These are phyloP conservation scores for Falcunculus frontatus DNA, from an alignment of 2,113 vertebrate genomes.

Conservation along the genomic window DNA sequence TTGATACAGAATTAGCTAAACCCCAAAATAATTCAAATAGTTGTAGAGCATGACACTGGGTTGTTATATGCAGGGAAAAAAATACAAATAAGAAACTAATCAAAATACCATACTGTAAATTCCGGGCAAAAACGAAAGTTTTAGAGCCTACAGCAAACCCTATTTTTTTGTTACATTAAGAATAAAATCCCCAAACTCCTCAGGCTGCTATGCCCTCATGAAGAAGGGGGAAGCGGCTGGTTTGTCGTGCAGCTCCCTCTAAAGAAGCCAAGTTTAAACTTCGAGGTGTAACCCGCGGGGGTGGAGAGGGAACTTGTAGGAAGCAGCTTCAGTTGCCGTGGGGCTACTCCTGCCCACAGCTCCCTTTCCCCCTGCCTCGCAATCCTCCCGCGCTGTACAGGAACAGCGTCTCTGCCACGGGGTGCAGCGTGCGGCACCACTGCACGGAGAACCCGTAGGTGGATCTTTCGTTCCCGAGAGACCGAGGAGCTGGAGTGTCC, in stretches of 20 bases:
- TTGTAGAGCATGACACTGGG: neutral
- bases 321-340: neutral
- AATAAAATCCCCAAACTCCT: neutral
- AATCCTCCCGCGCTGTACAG: rapidly evolving
- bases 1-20: neutral
- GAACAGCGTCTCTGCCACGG: no score
- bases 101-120: neutral
- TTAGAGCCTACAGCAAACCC: neutral
- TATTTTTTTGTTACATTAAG: neutral
- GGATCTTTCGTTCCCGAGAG: rapidly evolving
- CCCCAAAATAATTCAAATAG: neutral
- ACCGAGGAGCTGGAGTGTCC: neutral
- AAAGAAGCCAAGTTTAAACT: neutral
- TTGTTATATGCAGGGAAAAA: rapidly evolving
- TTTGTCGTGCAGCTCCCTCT: neutral
- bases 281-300: rapidly evolving
- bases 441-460: rapidly evolving
- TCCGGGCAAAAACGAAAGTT: neutral
- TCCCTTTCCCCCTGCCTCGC: rapidly evolving
- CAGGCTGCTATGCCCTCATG: neutral
- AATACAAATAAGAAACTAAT: neutral
- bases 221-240: neutral
- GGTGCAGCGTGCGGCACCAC: rapidly evolving
- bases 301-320: neutral
- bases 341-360: neutral